Conservation (phyloP, 2,888 invertebrate genomes). For the Leptinotarsa juncta region DNA sequence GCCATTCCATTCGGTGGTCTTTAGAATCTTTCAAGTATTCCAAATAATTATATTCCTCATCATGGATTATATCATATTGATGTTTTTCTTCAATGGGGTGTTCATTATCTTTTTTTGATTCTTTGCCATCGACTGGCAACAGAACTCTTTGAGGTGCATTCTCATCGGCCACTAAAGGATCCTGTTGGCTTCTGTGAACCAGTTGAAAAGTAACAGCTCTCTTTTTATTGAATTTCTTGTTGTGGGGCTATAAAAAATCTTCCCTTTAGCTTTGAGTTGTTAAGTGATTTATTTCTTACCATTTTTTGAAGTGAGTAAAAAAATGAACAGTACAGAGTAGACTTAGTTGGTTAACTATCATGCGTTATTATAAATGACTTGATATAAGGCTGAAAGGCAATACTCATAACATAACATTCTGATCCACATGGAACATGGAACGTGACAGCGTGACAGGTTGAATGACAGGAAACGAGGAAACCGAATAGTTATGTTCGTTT, state of each 20-base stretch:
- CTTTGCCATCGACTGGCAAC: conserved; percentile 68
- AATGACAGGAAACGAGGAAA: no score
- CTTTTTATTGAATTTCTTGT: conserved; percentile 86
- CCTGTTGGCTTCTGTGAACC: conserved; percentile 93
- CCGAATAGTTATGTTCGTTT: no score
- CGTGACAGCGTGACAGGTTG: no score
- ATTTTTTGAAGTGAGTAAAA: conserved; percentile 11
- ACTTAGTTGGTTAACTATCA: no score
- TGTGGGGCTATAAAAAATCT: conserved; percentile 40
- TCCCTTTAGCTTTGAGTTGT: background rate
- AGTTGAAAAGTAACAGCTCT: conserved; percentile 91
- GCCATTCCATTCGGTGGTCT: conserved; percentile 70
- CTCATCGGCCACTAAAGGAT: conserved; percentile 90
- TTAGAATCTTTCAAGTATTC: conserved; percentile 84
- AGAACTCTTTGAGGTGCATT: conserved; percentile 90
- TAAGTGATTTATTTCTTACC: conserved; percentile 6
- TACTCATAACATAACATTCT: no score
- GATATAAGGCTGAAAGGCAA: no score
- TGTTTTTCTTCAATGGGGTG: conserved; percentile 77
- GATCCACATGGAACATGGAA: no score
- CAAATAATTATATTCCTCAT: conserved; percentile 95
- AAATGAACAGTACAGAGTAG: background rate
- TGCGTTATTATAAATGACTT: no score
- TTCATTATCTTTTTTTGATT: conserved; percentile 59
- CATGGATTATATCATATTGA: conserved; percentile 92